Base-by-base conservation (phyloP, 2,113 vertebrate genomes). In the Eptesicus fuscus region DNA sequence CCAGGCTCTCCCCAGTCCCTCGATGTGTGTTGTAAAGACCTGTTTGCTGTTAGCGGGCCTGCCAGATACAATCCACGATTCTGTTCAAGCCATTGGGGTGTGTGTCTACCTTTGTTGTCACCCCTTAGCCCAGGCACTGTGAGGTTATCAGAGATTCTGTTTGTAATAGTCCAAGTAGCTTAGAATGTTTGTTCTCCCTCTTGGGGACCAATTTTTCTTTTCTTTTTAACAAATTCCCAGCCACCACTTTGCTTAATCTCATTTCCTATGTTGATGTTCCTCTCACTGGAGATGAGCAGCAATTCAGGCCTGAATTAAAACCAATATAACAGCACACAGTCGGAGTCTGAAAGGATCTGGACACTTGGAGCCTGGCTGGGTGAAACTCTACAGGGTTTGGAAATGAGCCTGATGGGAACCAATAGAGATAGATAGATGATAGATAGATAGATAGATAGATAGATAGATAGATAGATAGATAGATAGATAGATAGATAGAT, bases 211-310 rank as follows among this genome's bases (percentile, higher is more conserved):
- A 16, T 32, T 65, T 94, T 83, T 37, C 40, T 47, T 12, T 14
- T 61, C 20, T 28, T 83, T 44, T 23, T 22, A 56, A 76, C 13
- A 93, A 93, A 53, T 91, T 95, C 67, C n/a, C 69, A 96, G 49
- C 59, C 44, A 92, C 65, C 44, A 88, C 73, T 95, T 89, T 83
- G 49, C 73, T 95, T 90, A 95, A 88, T 71, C 53, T 94, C 28
- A n/a, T 84, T 97, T 93, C 59, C 77, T 87, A 8, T 23, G 78
- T 95, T 94, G 73, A 35, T 91, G 93, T 95, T 96, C 83, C 95
- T 84, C 49, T 95, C 0, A 0, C 71, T 89, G 51, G 77, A 95
- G 74, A 86, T 89, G 95, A 97, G 63, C 73, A 96, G 63, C 69
- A 91, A 88, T 78, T 70, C 37, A 83, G 67, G 28, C 47, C 28